phyloP scores from a whole-genome alignment of 2,888 invertebrate species.

The Oxycera nigricornis region DNA sequence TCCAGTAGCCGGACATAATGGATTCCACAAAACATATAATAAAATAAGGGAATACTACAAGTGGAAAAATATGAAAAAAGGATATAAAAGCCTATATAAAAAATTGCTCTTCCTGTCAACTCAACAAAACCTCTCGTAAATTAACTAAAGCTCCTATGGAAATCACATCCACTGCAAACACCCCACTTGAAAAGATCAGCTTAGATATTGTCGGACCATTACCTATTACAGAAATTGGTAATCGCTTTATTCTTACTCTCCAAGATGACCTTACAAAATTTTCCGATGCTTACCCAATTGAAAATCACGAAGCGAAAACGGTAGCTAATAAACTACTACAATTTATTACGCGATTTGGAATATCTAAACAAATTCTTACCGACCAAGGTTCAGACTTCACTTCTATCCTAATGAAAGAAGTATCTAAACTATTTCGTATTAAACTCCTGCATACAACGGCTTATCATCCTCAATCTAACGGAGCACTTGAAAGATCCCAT shows the following conservation, averaged over 20 bases:
- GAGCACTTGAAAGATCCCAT: slow-evolving; percentile 17
- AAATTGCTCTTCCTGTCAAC: background rate
- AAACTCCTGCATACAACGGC: background rate
- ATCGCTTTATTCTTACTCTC: slow-evolving; percentile 53
- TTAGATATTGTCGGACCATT: slow-evolving; percentile 53
- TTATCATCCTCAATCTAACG: slow-evolving; percentile 22
- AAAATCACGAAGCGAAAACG: slow-evolving; percentile 52
- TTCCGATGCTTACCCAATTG: slow-evolving; percentile 52
- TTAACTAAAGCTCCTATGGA: slow-evolving; percentile 52
- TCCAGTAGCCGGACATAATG: no score
- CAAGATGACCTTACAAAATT: slow-evolving; percentile 56
- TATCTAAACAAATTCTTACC: slow-evolving; percentile 46
- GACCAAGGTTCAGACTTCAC: slow-evolving; percentile 17
- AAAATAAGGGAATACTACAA: no score
- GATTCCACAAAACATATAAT: no score
- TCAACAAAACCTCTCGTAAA: slow-evolving; percentile 50
- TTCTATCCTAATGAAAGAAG: slow-evolving; percentile 51
- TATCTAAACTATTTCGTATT: slow-evolving; percentile 53
- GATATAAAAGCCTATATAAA: background rate
- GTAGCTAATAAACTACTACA: slow-evolving; percentile 47
- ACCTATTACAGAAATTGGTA: slow-evolving; percentile 49
- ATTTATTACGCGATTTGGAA: background rate
- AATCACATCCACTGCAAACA: slow-evolving; percentile 52
- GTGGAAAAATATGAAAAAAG: background rate
- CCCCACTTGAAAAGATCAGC: slow-evolving; percentile 52